Conservation (phyloP, 1,140 invertebrate species). For the Mylabris phalerata region DNA sequence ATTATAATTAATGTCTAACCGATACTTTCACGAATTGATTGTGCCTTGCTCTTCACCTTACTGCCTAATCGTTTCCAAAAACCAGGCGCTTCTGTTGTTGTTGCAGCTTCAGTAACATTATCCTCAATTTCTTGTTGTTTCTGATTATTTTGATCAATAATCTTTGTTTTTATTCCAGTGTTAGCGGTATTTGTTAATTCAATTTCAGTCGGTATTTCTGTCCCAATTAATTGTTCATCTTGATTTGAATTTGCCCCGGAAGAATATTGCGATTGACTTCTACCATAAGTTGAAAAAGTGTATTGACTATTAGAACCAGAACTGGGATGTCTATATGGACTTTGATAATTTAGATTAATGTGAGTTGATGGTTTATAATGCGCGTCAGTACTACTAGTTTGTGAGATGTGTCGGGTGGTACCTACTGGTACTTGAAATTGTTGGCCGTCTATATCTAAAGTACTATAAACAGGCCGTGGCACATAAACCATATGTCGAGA, state of each 20-base stretch:
- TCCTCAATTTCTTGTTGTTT: not conserved
- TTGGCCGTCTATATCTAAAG: not conserved
- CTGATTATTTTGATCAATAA: conserved; percentile 2
- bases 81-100: conserved; percentile 11
- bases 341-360: not conserved
- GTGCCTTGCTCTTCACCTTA: conserved; percentile 12
- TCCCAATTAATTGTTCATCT: not conserved
- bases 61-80: conserved; percentile 18
- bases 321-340: not conserved
- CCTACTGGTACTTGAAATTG: not conserved
- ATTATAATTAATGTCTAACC: not conserved
- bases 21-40: too few species aligned
- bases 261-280: too few species aligned
- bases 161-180: conserved; percentile 2
- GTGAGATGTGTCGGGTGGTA: conserved; percentile 1
- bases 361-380: not conserved
- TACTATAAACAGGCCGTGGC: not conserved
- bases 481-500: not conserved
- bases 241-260: not conserved
- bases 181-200: conserved; percentile 8
- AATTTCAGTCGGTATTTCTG: not conserved
- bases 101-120: not conserved
- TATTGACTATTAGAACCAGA: not conserved
- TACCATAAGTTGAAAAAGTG: too few species aligned
- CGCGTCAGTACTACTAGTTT: not conserved